Evolutionary conservation across 2,113 vertebrate species (phyloP).

Genomic region (Anas platyrhynchos): DNA sequence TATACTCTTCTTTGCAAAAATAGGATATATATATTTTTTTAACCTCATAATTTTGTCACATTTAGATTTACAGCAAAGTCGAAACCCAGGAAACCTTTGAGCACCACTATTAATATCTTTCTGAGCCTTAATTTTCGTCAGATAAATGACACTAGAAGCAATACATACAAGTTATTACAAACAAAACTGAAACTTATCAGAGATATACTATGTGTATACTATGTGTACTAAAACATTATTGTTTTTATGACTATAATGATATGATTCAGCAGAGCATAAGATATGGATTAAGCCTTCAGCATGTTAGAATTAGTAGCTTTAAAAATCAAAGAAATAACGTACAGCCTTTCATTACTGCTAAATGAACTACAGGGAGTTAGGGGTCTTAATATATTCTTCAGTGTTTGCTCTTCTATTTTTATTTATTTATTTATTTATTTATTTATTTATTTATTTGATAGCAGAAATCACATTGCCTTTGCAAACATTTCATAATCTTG

Average conservation of each 20-base stretch:
- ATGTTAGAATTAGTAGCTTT: background rate
- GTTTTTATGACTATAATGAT: background rate
- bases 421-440: background rate
- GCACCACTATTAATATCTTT: background rate
- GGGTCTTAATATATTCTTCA: background rate
- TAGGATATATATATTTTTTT: background rate
- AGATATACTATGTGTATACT: too few species aligned
- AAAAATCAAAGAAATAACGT: background rate
- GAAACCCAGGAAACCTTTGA: background rate
- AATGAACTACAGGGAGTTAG: background rate
- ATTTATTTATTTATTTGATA: background rate
- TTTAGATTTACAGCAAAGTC: background rate
- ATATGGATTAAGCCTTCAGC: accelerated
- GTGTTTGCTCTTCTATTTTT: background rate
- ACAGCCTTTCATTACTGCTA: background rate
- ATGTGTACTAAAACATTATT: background rate
- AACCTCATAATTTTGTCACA: background rate
- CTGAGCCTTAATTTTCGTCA: background rate
- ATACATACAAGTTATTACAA: background rate
- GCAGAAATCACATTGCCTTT: background rate
- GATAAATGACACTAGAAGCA: background rate
- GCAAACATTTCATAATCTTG: background rate
- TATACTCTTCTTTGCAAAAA: background rate
- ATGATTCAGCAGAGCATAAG: background rate
- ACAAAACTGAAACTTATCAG: background rate